Evolutionary conservation across 2,888 invertebrate species (phyloP), one percentile per base, ranked within the genome.

Genomic region (Elysia crispata): DNA sequence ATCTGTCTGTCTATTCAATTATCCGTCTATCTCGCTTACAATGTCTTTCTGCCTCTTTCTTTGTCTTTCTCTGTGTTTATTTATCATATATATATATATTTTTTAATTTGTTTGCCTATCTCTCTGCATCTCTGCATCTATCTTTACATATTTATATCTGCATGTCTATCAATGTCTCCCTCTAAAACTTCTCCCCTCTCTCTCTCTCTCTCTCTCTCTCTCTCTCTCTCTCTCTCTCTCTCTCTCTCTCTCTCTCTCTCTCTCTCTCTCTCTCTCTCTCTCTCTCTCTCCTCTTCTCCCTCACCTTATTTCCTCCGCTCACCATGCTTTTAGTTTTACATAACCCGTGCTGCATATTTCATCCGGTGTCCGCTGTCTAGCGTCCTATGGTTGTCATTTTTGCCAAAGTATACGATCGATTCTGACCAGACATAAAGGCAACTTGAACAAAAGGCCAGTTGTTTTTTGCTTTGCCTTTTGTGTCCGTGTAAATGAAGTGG

Each of bases 41-140:
- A 1, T 31, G 20, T 49, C 11, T 41, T 49, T 49, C 13, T 49
- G 49, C n/a, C 18, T 49, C 70, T 49, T 1, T 70, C 70, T 70
- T 0, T 70, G 25, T 41, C 41, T 41, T n/a, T 33, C 1, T 49
- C 70, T 70, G 3, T 70, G 25, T 70, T 18, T 70, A 6, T 28
- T 31, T 30, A 3, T 70, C 28, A n/a, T n/a, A n/a, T n/a, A n/a
- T 70, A 6, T 70, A 31, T 70, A n/a, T 33, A 15, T 70, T 31
- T 1, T 6, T 70, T 31, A 6, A 41, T 41, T 11, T 41, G 5
- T 3, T 20, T 70, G 50, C 50, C 72, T 72, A 49, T 72, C 50
- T 72, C 72, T 72, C 28, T 72, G 50, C 50, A n/a, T 72, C 72
- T 72, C 72, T 72, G 49, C 50, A 25, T 72, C 50, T 72, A n/a